Base-by-base conservation (phyloP, 2,888 invertebrate species). In the Cryptocheilus praepositus region DNA sequence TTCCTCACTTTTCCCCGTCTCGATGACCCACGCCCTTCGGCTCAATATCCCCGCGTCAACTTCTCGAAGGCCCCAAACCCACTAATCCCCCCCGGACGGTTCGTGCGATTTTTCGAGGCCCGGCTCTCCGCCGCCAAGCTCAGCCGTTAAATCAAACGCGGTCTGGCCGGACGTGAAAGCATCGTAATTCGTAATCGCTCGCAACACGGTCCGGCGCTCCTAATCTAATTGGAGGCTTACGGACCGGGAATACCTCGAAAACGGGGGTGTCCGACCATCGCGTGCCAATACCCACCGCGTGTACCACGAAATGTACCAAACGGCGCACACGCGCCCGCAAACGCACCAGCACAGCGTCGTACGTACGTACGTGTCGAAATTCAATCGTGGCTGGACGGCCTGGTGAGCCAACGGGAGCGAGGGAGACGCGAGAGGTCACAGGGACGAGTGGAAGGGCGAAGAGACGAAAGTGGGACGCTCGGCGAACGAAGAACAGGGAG, bases 181-280 rank as follows among this genome's bases (percentile, higher is more conserved):
- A 55, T 56, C 49, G 56, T 55, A 63, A 57, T 54, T 28, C 44
- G 36, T 64, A 64, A 64, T 52, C 44, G 57, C 25, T 58, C 52
- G 57, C 44, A 58, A 36, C 59, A 49, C 58, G 44, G 46, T 59
- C 45, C 59, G 57, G 22, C 25, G 59, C 59, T 59, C 59, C 52
- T 45, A 59, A 64, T 51, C 64, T 64, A 64, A 64, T 64, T 64
- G 54, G 64, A 54, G 52, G 28, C 57, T 44, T 49, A 51, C 54
- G 64, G 54, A 58, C 44, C 53, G 15, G 59, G 49, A 51, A 64
- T 46, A 59, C 58, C 59, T 53, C 64, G 64, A 60, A 63, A 62
- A 51, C 61, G 36, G 52, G 44, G 57, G 44, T 8, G 36, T 25
- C 57, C 58, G 16, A 51, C 18, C 36, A 59, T 64, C 49, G 54